Conservation (phyloP, 2,888 invertebrate genomes). For the Escarpia spicata region DNA sequence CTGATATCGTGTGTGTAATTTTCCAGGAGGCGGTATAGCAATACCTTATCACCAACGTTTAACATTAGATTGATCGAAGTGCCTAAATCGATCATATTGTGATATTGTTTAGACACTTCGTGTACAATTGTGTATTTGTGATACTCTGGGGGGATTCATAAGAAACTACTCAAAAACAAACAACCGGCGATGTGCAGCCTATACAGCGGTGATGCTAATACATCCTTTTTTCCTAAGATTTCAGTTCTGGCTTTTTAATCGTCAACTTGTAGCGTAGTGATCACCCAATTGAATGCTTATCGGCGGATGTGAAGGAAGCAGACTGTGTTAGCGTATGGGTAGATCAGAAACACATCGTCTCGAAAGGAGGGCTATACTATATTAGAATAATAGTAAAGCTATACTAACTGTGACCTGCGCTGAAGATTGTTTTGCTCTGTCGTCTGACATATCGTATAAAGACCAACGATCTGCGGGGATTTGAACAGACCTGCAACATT, state of each 20-base stretch:
- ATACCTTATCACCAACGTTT: not conserved
- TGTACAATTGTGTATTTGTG: not conserved
- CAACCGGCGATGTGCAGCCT: not conserved
- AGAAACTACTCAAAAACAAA: not conserved
- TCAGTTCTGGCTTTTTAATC: not conserved
- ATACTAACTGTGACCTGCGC: not conserved
- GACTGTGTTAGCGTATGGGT: not conserved
- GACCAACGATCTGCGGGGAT: not conserved
- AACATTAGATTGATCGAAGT: not conserved
- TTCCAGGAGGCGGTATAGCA: not conserved
- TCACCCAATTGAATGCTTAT: not conserved
- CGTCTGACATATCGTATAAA: not conserved
- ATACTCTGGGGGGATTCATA: not conserved
- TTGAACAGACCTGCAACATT: not conserved
- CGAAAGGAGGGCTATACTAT: not conserved
- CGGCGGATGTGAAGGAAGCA: not conserved
- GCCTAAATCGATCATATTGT: not conserved
- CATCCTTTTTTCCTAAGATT: not conserved
- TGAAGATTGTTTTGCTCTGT: not conserved
- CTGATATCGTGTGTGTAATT: not conserved
- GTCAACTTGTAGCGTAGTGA: not conserved
- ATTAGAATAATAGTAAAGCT: not conserved
- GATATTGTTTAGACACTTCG: not conserved
- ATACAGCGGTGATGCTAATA: not conserved
- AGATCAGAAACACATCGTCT: not conserved